Evolutionary conservation across 2,797 vertebrate genomes (phyloP).

Genomic region (Moxostoma hubbsi): DNA sequence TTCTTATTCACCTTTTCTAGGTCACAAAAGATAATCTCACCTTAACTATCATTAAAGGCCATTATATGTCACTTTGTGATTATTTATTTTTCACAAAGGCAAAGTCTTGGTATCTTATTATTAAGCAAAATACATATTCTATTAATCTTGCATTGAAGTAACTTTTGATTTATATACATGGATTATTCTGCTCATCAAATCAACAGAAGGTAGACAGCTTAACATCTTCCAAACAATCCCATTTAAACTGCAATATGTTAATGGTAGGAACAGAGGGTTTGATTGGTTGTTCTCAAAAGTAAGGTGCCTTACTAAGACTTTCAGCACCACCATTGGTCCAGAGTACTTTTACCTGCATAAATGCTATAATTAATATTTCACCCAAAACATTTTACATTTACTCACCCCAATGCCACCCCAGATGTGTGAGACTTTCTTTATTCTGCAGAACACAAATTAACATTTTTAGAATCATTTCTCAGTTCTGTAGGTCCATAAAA

Average conservation of each 20-base stretch:
- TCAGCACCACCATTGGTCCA: background rate
- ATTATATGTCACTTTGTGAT: background rate
- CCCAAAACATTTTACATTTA: background rate
- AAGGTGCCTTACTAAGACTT: background rate
- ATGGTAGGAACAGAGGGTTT: background rate
- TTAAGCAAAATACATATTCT: no score
- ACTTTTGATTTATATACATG: background rate
- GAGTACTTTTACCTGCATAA: background rate
- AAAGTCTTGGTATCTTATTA: background rate
- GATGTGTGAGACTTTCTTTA: no score
- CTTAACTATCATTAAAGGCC: background rate
- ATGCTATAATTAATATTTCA: background rate
- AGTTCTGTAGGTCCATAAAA: no score
- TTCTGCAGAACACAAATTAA: no score
- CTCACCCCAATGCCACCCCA: no score
- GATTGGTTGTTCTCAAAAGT: background rate
- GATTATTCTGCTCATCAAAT: conserved; percentile 29
- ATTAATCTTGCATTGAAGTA: background rate
- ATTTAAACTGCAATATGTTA: conserved; percentile 28
- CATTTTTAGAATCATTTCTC: no score
- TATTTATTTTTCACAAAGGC: background rate
- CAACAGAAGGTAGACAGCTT: conserved; percentile 30
- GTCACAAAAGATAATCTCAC: conserved; percentile 1
- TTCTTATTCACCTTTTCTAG: conserved; percentile 1
- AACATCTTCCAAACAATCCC: conserved; percentile 23